Evolutionary conservation across 2,113 vertebrate species (phyloP).

Genomic region (Nerophis lumbriciformis): DNA sequence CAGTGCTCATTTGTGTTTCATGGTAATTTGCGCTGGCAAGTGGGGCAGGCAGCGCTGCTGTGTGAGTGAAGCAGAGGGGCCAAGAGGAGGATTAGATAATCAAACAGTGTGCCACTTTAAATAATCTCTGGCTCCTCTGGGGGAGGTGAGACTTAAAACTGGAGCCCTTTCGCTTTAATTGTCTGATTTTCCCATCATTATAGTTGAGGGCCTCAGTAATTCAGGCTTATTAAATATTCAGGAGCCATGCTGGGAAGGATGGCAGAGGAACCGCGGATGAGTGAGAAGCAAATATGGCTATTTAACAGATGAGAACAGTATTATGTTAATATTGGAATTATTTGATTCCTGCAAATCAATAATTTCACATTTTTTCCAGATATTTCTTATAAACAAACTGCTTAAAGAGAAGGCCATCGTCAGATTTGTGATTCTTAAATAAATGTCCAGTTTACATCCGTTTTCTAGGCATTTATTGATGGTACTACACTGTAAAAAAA

Average conservation of each 20-base stretch:
- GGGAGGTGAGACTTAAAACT: slow-evolving; percentile 68
- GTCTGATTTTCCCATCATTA: slow-evolving; percentile 76
- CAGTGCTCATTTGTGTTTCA: slow-evolving; percentile 61
- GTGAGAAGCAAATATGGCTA: slow-evolving; percentile 8
- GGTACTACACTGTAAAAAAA: too few relatives aligned
- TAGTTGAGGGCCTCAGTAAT: slow-evolving; percentile 73
- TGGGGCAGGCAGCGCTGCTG: slow-evolving; percentile 56
- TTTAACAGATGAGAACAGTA: slow-evolving; percentile 6
- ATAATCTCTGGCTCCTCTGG: slow-evolving; percentile 69
- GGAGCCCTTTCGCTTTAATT: slow-evolving; percentile 73
- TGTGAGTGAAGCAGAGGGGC: slow-evolving; percentile 67
- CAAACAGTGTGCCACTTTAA: slow-evolving; percentile 74
- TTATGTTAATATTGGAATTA: too few relatives aligned
- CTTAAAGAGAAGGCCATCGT: too few relatives aligned
- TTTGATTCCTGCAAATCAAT: too few relatives aligned
- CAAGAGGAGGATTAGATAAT: slow-evolving; percentile 72
- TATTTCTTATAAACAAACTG: too few relatives aligned
- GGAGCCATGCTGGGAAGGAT: slow-evolving; percentile 58
- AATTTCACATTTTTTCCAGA: too few relatives aligned
- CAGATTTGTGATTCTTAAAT: too few relatives aligned
- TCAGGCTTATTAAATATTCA: slow-evolving; percentile 77
- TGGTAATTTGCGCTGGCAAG: slow-evolving; percentile 68
- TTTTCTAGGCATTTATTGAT: too few relatives aligned
- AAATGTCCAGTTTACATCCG: too few relatives aligned
- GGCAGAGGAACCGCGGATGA: slow-evolving; percentile 32